Evolutionary conservation across 2,797 vertebrate genomes (phyloP), one percentile per base, ranked within the genome.

Genomic region (Sebastes baramenuke): DNA sequence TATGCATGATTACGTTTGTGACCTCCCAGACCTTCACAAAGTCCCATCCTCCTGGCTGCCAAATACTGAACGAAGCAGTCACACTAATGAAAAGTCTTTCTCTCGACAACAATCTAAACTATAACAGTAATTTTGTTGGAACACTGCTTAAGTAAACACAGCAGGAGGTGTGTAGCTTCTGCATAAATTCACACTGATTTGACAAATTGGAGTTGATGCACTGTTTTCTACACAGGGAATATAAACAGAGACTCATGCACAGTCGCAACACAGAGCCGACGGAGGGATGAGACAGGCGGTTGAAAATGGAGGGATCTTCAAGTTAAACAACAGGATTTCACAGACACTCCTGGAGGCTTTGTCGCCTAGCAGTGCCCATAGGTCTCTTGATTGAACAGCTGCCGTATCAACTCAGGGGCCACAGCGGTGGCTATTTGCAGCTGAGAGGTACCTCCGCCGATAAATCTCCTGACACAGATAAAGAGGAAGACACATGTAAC

Each of bases 381-480:
- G 84, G 84, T 81, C 56, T 76, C 72, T 73, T 82, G 91, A 90
- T 83, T 86, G 87, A 91, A 85, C 89, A 90, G 87, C 90, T 89
- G 91, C 78, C 66, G 71, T 85, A 90, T 92, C 87, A 92, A 84
- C 87, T 90, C 85, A 74, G 82, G 83, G 73, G 66, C 74, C 77
- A 32, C 46, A 38, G 70, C 84, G 5, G 66, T 38, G 80, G 88
- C 85, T 88, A 90, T 92, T 92, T 92, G 88, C 79, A 81, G 84
- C 82, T 81, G 80, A 73, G 83, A 34, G 24, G 72, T 74, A 86
- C 82, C 85, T 86, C 84, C 13, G 62, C 77, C 85, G 68, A 84
- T 92, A 89, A 77, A 91, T 90, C 84, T 81, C 67, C 72, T 61
- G 79, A 84, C 81, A 81, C 60, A 75, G 79, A 86, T 74, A 79